Base-by-base conservation (phyloP, 1,140 invertebrate species). In the Ridgeia piscesae region DNA sequence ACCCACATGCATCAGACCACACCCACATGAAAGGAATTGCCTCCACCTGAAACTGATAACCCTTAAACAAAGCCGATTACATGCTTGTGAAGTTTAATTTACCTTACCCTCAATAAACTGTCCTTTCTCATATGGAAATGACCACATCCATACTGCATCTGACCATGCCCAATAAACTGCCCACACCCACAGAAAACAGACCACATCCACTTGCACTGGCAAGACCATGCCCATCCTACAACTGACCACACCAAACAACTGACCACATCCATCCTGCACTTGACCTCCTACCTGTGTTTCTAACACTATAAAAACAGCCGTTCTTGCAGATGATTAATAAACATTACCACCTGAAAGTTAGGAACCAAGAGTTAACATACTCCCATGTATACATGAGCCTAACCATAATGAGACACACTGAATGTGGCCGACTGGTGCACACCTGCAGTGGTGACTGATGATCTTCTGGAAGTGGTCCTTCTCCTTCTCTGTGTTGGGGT, bases 361-460 rank as follows among this genome's bases (percentile, higher is more conserved):
- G n/a, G n/a, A n/a, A n/a, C n/a, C n/a, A n/a, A 34, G 77, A 34
- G 6, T 6, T 91, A 91, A 91, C 42, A 42, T 6, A 42, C 42
- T 42, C 11, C 21, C 17, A 92, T 8, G 9, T 4, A 92, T 33
- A 21, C 34, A 77, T 33, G 35, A 31, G 58, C 27, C 31, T n/a
- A n/a, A n/a, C n/a, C n/a, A n/a, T n/a, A n/a, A n/a, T n/a, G n/a
- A n/a, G n/a, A n/a, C n/a, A n/a, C n/a, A n/a, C n/a, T n/a, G n/a
- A n/a, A n/a, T n/a, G n/a, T n/a, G n/a, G n/a, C n/a, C n/a, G n/a
- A n/a, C n/a, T n/a, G n/a, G 33, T 88, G 31, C 35, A 34, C 48
- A 94, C 94, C 94, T 94, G 93, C 94, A 94, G 89, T 93, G 94
- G 31, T 93, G 89, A 34, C 93, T 88, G 34, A 92, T 91, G 11